Percentiles rank a stretch among this genome's conserved stretches.
phyloP scores from a whole-genome alignment of 1,140 invertebrate genomes.

The Bombus sylvicola region DNA sequence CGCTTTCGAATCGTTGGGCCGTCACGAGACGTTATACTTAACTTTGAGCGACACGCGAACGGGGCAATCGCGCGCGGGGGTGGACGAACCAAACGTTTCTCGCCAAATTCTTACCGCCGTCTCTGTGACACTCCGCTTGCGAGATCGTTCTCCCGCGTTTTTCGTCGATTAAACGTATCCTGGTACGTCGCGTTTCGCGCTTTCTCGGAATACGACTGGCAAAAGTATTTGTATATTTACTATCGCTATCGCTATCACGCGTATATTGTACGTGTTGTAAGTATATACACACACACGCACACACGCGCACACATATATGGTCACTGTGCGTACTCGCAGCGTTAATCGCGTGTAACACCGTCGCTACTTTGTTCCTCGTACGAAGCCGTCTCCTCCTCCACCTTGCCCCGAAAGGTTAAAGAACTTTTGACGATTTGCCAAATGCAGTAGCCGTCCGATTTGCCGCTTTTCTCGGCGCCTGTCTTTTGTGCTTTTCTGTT shows the following conservation, averaged over 20 bases:
- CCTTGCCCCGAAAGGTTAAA: slow-evolving; percentile 56
- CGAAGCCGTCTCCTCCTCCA: slow-evolving; percentile 3
- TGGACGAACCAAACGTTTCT: not conserved
- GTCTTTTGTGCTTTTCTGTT: slow-evolving; percentile 34
- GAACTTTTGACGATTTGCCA: slow-evolving; percentile 66
- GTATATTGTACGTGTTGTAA: not conserved
- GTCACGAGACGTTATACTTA: slow-evolving; percentile 69
- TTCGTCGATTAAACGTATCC: not conserved
- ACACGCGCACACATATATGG: no score
- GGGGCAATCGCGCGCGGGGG: not conserved
- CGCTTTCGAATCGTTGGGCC: slow-evolving; percentile 43
- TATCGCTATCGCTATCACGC: no score
- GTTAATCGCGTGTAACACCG: no score
- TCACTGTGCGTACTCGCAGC: no score
- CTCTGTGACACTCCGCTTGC: not conserved
- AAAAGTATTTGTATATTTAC: no score
- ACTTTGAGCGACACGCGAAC: slow-evolving; percentile 39
- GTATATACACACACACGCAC: no score
- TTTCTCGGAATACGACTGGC: no score
- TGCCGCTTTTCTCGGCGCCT: not conserved
- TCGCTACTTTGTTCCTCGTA: not conserved
- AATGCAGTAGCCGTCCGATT: slow-evolving; percentile 29
- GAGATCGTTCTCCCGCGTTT: not conserved
- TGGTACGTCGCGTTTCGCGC: not conserved
- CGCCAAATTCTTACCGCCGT: not conserved